Percentiles rank a stretch among this genome's conserved stretches.
These are phyloP conservation scores for Nomada ferruginata DNA, from an alignment of 2,888 invertebrate species.

Conservation along the genomic window DNA sequence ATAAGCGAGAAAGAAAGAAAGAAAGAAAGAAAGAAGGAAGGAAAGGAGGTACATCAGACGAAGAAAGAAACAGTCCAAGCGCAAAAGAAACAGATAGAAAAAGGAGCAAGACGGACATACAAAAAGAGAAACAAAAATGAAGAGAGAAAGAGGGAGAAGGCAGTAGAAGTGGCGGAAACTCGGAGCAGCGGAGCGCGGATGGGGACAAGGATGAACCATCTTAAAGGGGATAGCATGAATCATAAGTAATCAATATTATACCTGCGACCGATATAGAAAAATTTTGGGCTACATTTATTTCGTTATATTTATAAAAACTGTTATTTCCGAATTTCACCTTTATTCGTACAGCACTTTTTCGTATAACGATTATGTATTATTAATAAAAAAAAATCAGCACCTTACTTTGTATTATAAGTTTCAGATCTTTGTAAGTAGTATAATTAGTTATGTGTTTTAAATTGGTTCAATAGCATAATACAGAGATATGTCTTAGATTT, in stretches of 20 bases:
- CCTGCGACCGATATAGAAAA: constrained; percentile 72
- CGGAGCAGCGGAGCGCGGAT: constrained; percentile 70
- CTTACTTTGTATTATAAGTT: background rate
- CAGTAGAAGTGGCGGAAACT: constrained; percentile 71
- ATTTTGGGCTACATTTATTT: constrained; percentile 35
- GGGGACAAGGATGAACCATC: constrained; percentile 82
- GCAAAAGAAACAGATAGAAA: constrained; percentile 28
- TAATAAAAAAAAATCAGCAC: no score
- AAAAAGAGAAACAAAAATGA: constrained; percentile 45
- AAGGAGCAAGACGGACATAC: constrained; percentile 43
- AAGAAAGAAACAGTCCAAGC: constrained; percentile 19
- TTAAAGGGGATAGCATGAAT: constrained; percentile 82
- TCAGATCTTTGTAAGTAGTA: background rate
- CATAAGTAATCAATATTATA: constrained; percentile 83
- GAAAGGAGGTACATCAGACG: background rate
- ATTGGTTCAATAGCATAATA: no score
- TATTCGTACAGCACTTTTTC: no score
- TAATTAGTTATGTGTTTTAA: no score
- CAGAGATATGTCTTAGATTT: background rate
- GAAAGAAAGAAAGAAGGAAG: constrained; percentile 22
- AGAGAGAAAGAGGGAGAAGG: constrained; percentile 46
- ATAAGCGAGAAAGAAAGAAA: constrained; percentile 50
- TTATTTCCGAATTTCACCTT: background rate
- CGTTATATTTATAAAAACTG: background rate
- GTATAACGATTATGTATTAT: no score